Percentiles rank a stretch among this genome's conserved stretches.
Evolutionary conservation across 37 sponge, comb jelly and placozoan species (phyloP).

Genomic region (Cliona cf. orientalis): DNA sequence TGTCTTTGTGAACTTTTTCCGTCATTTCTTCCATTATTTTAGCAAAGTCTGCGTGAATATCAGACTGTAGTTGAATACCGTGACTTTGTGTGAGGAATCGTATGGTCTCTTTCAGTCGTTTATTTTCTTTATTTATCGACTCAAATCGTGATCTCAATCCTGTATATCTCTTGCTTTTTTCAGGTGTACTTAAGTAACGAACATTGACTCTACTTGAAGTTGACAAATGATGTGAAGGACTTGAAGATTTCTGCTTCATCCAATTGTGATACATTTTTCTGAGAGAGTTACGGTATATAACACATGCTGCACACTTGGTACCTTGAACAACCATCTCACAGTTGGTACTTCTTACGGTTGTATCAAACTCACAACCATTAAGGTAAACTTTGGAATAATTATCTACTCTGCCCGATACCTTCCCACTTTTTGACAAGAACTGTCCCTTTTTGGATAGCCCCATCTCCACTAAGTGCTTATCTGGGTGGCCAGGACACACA

Average conservation of each 20-base stretch:
- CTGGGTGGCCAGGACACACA: conserved; percentile 49
- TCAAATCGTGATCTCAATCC: conserved; percentile 3
- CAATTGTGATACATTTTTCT: conserved; percentile 18
- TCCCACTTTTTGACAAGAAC: conserved; percentile 25
- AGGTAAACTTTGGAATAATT: neutral
- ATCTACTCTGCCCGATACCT: conserved; percentile 25
- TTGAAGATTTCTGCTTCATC: neutral
- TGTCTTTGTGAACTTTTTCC: neutral
- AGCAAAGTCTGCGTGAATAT: conserved; percentile 32
- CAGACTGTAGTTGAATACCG: conserved; percentile 13
- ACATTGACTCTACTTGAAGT: conserved; percentile 36
- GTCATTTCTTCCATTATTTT: neutral
- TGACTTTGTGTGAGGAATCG: conserved; percentile 5
- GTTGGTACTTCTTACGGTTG: conserved; percentile 26
- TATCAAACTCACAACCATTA: conserved; percentile 3
- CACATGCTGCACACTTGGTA: conserved; percentile 27
- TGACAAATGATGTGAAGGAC: neutral
- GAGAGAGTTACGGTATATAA: conserved; percentile 31
- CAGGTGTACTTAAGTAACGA: conserved; percentile 26
- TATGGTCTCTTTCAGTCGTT: conserved; percentile 20
- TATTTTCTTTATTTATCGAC: neutral
- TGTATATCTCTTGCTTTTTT: conserved; percentile 11
- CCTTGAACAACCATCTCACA: neutral
- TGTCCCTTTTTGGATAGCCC: conserved; percentile 35
- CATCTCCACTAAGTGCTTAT: conserved; percentile 32